phyloP scores from a whole-genome alignment of 1,140 invertebrate genomes.

The Thrips palmi region DNA sequence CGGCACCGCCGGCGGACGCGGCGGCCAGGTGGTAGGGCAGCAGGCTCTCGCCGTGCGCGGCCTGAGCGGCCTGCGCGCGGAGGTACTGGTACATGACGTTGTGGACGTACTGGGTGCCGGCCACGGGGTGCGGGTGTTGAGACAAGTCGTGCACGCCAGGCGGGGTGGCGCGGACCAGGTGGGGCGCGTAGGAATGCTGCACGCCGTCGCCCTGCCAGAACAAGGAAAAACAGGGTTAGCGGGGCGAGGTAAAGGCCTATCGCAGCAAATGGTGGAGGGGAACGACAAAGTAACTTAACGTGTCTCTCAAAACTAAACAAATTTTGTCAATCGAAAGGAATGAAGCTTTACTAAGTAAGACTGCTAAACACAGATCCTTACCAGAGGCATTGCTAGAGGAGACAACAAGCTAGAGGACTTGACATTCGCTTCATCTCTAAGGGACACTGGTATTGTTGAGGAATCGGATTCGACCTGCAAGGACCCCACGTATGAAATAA shows the following conservation, averaged over 20 bases:
- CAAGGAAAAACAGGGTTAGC: slow-evolving; percentile 6
- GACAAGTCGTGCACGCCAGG: slow-evolving; percentile 24
- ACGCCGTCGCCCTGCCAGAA: slow-evolving; percentile 38
- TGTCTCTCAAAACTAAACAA: neutral
- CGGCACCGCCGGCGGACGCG: slow-evolving; percentile 20
- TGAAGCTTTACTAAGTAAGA: no score
- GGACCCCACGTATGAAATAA: no score
- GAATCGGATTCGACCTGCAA: no score
- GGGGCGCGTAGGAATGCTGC: slow-evolving; percentile 18
- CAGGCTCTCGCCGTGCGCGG: no score
- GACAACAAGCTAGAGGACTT: no score
- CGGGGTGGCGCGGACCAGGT: slow-evolving; percentile 18
- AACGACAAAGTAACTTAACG: slow-evolving; percentile 14
- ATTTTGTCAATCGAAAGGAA: no score
- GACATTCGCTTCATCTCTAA: no score
- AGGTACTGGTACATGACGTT: slow-evolving; percentile 48
- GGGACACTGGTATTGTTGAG: no score
- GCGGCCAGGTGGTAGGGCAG: slow-evolving; percentile 25
- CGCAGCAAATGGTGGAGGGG: no score
- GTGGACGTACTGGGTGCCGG: slow-evolving; percentile 19
- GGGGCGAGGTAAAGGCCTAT: neutral
- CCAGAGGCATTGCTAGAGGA: no score
- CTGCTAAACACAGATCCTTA: no score
- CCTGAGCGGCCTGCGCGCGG: slow-evolving; percentile 35
- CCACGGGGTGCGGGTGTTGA: slow-evolving; percentile 33